These are phyloP conservation scores for Stratiomys singularior DNA, from an alignment of 2,888 invertebrate genomes.

Conservation along the genomic window DNA sequence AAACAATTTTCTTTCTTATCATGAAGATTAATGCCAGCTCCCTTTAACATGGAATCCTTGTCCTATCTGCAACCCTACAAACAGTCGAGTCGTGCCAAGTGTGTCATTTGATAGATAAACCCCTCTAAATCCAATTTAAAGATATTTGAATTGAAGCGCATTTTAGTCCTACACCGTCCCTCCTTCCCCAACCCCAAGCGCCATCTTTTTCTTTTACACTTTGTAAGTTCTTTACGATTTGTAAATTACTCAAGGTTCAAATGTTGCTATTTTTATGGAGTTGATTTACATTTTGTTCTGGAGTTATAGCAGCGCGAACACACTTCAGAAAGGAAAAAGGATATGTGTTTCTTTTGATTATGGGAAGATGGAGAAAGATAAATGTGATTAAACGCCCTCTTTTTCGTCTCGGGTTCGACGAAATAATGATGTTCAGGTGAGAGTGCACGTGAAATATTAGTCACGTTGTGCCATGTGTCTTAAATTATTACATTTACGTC, in stretches of 20 bases:
- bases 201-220: neutral
- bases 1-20: conserved; percentile 31
- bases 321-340: neutral
- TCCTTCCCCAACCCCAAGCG: neutral
- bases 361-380: conserved; percentile 24
- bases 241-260: conserved; percentile 42
- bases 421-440: too few species aligned
- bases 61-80: conserved; percentile 22
- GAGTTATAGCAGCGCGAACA: neutral
- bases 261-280: conserved; percentile 36
- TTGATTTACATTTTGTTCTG: neutral
- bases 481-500: too few species aligned
- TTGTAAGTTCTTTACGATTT: conserved; percentile 31
- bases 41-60: conserved; percentile 15
- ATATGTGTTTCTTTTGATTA: neutral
- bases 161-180: conserved; percentile 14
- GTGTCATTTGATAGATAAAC: conserved; percentile 40
- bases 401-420: neutral
- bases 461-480: too few species aligned
- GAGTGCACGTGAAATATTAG: too few species aligned
- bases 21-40: conserved; percentile 37
- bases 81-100: conserved; percentile 6
- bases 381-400: conserved; percentile 11
- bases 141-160: conserved; percentile 32
- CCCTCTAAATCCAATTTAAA: conserved; percentile 44